Conservation (phyloP, 2,113 vertebrate species). For the Chiloscyllium plagiosum region DNA sequence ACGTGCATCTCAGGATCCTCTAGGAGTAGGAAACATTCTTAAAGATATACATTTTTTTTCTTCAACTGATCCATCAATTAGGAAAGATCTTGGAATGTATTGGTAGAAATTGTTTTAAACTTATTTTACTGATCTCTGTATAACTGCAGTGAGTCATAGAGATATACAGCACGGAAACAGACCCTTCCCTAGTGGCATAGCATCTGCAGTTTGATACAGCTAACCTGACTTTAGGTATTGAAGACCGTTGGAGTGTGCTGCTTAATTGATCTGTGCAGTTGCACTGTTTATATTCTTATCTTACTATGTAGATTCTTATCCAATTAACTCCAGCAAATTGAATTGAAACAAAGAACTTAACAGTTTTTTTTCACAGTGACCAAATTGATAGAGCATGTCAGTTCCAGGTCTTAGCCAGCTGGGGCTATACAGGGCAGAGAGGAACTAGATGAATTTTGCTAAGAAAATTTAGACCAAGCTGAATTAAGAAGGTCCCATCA, state of each 20-base stretch:
- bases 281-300: neutral
- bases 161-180: no score
- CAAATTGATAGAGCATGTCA: neutral
- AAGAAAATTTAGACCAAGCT: neutral
- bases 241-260: neutral
- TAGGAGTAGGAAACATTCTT: no score
- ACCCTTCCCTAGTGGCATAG: neutral
- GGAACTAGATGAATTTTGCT: neutral
- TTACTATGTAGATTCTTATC: neutral
- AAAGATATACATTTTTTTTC: no score
- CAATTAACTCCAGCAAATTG: neutral
- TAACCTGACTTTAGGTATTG: neutral
- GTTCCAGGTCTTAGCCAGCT: neutral
- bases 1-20: no score
- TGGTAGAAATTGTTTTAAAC: no score
- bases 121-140: no score
- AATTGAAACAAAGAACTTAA: neutral
- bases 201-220: neutral
- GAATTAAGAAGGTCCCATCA: neutral
- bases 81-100: no score
- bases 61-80: no score
- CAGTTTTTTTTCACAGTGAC: neutral
- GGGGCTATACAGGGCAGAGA: neutral
- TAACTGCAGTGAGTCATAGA: no score
- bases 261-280: neutral